Percentiles rank a stretch among this genome's conserved stretches.
Conservation (phyloP, 2,113 vertebrate species). For the Psophia crepitans region DNA sequence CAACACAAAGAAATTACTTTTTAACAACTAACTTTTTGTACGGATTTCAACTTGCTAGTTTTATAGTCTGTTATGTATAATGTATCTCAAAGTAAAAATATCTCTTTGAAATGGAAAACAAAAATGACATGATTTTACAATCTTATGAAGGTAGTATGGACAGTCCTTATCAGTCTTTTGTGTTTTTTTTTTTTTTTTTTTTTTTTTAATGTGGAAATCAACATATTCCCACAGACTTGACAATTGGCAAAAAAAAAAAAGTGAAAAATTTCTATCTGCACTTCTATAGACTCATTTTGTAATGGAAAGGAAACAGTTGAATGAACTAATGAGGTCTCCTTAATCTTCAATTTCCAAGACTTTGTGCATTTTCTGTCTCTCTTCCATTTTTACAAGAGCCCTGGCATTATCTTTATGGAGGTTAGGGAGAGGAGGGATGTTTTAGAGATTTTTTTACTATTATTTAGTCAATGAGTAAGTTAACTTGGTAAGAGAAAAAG, state of each 20-base stretch:
- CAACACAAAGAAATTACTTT: background rate
- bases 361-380: background rate
- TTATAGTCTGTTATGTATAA: background rate
- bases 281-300: background rate
- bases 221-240: background rate
- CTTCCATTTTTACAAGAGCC: background rate
- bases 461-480: slow-evolving; percentile 9
- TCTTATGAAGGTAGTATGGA: background rate
- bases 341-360: background rate
- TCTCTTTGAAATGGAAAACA: background rate
- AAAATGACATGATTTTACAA: background rate
- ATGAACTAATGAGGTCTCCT: background rate
- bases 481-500: slow-evolving; percentile 32
- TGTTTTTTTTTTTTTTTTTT: background rate
- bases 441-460: background rate
- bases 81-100: background rate
- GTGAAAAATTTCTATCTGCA: background rate
- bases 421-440: background rate
- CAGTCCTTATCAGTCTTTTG: background rate
- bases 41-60: background rate
- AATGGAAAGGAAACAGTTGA: background rate
- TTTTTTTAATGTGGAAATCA: background rate
- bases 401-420: background rate
- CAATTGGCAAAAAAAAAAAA: background rate
- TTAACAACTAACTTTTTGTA: background rate